Evolutionary conservation across 2,888 invertebrate genomes (phyloP).

Genomic region (Gasteruption jaculator): DNA sequence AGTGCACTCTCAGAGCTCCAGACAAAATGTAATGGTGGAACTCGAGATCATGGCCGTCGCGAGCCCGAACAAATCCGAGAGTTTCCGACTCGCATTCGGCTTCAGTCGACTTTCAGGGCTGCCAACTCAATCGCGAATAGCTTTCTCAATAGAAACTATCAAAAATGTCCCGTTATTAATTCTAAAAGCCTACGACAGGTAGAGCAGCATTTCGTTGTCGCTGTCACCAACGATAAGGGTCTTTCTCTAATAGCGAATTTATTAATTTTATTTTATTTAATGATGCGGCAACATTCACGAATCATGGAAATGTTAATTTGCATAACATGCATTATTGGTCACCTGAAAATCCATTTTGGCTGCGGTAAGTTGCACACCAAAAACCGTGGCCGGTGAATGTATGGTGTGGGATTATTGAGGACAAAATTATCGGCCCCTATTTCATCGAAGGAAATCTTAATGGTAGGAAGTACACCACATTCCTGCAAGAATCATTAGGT

Average conservation of each 20-base stretch:
- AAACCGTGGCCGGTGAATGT: conserved; percentile 11
- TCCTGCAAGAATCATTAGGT: conserved; percentile 7
- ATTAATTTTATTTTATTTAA: conserved; percentile 8
- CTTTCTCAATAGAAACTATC: background rate
- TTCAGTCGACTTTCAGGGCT: no score
- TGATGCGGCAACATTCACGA: conserved; percentile 13
- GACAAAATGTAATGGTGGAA: no score
- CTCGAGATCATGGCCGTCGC: no score
- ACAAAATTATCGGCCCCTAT: conserved; percentile 14
- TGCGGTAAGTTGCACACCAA: conserved; percentile 14
- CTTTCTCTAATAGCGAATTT: conserved; percentile 9
- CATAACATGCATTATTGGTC: conserved; percentile 15
- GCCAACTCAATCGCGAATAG: no score
- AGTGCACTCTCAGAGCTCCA: no score
- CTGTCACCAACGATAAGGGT: no score
- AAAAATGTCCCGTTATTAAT: background rate
- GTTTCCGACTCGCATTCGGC: no score
- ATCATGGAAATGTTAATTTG: conserved; percentile 14
- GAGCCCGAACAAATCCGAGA: no score
- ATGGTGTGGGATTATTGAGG: conserved; percentile 12
- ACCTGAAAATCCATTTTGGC: conserved; percentile 14
- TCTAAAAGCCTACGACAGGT: no score
- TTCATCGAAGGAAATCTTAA: no score
- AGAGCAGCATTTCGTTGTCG: no score
- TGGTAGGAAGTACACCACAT: conserved; percentile 8